A percentile compares a stretch with the other conserved stretches of the same genome.
These are phyloP conservation scores for Callinectes sapidus DNA, from an alignment of 2,888 invertebrate species.

Conservation along the genomic window DNA sequence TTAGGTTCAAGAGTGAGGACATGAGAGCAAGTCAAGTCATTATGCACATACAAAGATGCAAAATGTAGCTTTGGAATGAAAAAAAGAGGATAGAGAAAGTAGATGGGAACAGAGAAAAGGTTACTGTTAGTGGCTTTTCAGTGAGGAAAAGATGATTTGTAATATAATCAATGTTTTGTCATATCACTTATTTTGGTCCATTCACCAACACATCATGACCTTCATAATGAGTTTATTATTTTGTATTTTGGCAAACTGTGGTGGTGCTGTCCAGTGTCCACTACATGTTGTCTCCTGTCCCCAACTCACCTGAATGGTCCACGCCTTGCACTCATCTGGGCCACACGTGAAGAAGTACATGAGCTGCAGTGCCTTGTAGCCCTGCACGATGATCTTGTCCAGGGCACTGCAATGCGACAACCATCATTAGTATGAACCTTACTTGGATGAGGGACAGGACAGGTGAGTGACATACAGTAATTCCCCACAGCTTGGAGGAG, in stretches of 20 bases:
- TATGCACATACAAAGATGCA: no score
- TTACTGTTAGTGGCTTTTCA: not conserved
- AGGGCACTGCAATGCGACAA: constrained; percentile 82
- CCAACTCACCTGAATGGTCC: constrained; percentile 93
- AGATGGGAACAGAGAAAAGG: no score
- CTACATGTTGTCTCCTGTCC: not conserved
- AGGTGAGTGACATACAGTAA: no score
- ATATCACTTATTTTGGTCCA: not conserved
- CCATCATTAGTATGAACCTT: not conserved
- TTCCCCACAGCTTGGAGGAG: no score
- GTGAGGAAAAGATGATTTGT: not conserved
- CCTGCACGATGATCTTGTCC: constrained; percentile 97
- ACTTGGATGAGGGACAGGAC: no score
- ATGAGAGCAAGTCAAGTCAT: no score
- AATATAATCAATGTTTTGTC: not conserved
- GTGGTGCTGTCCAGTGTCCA: not conserved
- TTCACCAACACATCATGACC: not conserved
- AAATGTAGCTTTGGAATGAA: no score
- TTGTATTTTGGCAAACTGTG: not conserved
- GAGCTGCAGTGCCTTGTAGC: constrained; percentile 96
- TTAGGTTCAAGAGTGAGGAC: no score
- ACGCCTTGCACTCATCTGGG: constrained; percentile 98
- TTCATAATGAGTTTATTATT: not conserved
- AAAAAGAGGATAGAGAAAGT: not conserved
- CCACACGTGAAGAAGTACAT: constrained; percentile 99